These are phyloP conservation scores for Lingula anatina DNA, from an alignment of 2,888 invertebrate genomes.

Conservation along the genomic window DNA sequence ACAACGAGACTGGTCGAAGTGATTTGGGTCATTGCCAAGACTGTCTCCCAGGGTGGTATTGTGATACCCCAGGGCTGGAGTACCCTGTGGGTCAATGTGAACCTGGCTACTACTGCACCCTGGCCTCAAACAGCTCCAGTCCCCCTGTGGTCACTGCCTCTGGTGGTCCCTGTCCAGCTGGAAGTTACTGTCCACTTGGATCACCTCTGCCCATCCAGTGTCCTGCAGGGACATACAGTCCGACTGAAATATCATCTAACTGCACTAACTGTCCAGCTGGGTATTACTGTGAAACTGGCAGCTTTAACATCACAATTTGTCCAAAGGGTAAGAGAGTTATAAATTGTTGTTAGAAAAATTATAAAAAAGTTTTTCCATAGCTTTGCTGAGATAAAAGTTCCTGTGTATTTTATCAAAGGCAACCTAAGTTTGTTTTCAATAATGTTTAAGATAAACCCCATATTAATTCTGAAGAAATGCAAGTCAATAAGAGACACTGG, in stretches of 20 bases:
- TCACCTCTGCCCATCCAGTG: conserved; percentile 29
- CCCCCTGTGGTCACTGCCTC: conserved; percentile 23
- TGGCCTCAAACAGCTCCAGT: conserved; percentile 31
- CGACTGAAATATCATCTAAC: conserved; percentile 22
- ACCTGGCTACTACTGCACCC: conserved; percentile 38
- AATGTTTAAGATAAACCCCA: no score
- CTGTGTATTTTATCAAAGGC: no score
- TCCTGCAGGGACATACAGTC: conserved; percentile 36
- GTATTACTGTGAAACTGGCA: conserved; percentile 38
- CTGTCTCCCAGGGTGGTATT: conserved; percentile 41
- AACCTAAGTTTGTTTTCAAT: no score
- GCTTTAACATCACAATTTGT: conserved; percentile 24
- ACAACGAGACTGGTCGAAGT: conserved; percentile 27
- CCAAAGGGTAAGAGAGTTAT: conserved; percentile 36
- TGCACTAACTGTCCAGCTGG: conserved; percentile 42
- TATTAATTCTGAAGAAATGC: no score
- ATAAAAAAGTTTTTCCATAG: no score
- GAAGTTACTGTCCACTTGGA: conserved; percentile 37
- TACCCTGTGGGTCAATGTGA: conserved; percentile 35
- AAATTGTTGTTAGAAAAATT: no score
- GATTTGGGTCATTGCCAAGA: conserved; percentile 24
- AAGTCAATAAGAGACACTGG: no score
- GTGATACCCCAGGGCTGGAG: conserved; percentile 32
- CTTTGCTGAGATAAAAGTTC: no score
- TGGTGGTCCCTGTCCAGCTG: conserved; percentile 43